A percentile compares a stretch with the other conserved stretches of the same genome.
Evolutionary conservation across 1,140 invertebrate genomes (phyloP).

Genomic region (Ptiloglossa arizonensis): DNA sequence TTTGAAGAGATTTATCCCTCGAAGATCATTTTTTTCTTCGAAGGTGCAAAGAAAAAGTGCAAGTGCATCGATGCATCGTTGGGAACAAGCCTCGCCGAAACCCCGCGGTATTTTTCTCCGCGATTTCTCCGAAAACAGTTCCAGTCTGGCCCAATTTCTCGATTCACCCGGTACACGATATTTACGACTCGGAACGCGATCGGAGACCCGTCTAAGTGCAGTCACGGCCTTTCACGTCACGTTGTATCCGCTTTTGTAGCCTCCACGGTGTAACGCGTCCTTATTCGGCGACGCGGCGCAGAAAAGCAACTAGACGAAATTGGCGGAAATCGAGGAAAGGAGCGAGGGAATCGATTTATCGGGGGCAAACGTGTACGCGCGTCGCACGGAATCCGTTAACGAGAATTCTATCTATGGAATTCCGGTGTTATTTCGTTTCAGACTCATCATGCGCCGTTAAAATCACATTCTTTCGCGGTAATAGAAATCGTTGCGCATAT

Average conservation of each 20-base stretch:
- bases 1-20: no score
- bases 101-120: neutral
- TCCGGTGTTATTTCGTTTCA: constrained; percentile 33
- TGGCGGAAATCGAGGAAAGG: constrained; percentile 34
- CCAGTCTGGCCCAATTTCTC: no score
- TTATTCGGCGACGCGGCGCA: neutral
- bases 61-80: no score
- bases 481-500: constrained; percentile 36
- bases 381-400: constrained; percentile 31
- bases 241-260: neutral
- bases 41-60: no score
- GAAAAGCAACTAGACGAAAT: constrained; percentile 27
- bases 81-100: no score
- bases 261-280: neutral
- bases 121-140: no score
- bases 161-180: neutral
- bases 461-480: constrained; percentile 35
- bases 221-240: neutral
- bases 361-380: constrained; percentile 13
- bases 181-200: neutral
- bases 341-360: constrained; percentile 37
- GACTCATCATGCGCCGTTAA: constrained; percentile 21
- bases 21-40: no score
- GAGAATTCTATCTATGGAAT: constrained; percentile 39
- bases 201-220: neutral